Base-by-base conservation (phyloP, 2,113 vertebrate species). In the Hippocampus comes region DNA sequence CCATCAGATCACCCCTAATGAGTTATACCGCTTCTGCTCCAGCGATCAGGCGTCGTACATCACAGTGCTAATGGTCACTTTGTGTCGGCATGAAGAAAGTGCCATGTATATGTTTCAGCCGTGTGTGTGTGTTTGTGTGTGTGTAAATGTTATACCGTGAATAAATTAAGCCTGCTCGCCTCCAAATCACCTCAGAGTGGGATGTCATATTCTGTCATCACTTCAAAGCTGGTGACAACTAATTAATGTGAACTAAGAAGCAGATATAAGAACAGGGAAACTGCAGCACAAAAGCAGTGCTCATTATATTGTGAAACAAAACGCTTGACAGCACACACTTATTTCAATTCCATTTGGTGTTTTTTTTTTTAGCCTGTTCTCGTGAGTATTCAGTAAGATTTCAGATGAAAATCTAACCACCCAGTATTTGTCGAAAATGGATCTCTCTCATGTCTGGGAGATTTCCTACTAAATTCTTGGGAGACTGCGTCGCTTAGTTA, bases 1-100 rank as follows among this genome's bases (percentile, higher is more conserved):
- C 10, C 82, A 78, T 86, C 82, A 77, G 73, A 82, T 78, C 76
- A 61, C 68, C 78, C 75, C 76, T 86, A 84, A 84, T 87, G 86
- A 85, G 76, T 70, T 71, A 46, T 48, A 41, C 59, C 61, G 59
- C 76, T 79, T 38, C 72, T 74, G 64, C 74, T 70, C 51, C 42
- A 59, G 59, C 66, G 84, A 83, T 89, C 81, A 86, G 71, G 72
- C 81, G 59, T 69, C 57, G 23, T 9, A 67, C 66, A 68, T 82
- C 60, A 68, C 81, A 70, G 70, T 25, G 66, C 68, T 75, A 83
- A 83, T 72, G 73, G 74, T 72, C 42, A 46, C 68, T 53, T 84
- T 71, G 55, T 68, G 74, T 21, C 21, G 23, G 6, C 14, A 23
- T 75, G 55, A 64, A 21, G 38, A 42, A n/a, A 42, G 63, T 14